These are phyloP conservation scores for Cerastis rubricosa DNA, from an alignment of 2,888 invertebrate genomes.

Conservation along the genomic window DNA sequence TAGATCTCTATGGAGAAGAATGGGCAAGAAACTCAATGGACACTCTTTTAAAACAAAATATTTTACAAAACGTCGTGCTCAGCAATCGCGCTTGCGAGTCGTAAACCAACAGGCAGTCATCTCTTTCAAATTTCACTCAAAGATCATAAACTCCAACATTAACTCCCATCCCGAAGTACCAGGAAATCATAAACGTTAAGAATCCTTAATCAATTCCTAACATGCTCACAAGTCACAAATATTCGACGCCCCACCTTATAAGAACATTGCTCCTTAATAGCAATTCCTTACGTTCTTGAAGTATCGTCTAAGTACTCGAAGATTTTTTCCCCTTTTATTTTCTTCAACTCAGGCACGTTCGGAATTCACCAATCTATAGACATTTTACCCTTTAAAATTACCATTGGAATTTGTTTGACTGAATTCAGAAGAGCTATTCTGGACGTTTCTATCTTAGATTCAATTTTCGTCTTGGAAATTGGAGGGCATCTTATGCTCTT, in stretches of 20 bases:
- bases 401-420: constrained; percentile 65
- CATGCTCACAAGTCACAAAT: constrained; percentile 52
- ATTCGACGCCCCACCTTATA: constrained; percentile 52
- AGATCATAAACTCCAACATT: not conserved
- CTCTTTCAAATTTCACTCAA: not conserved
- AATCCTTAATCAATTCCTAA: constrained; percentile 58
- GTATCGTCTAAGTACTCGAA: constrained; percentile 55
- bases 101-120: too few relatives aligned
- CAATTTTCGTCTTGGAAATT: constrained; percentile 51
- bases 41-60: too few relatives aligned
- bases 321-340: constrained; percentile 58
- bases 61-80: too few relatives aligned
- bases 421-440: constrained; percentile 54
- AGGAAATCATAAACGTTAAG: constrained; percentile 49
- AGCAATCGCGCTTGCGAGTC: too few relatives aligned
- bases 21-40: too few relatives aligned
- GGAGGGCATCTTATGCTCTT: constrained; percentile 15
- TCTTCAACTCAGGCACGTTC: constrained; percentile 52
- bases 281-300: constrained; percentile 66
- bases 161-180: constrained; percentile 6
- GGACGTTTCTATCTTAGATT: constrained; percentile 54
- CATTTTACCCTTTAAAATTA: constrained; percentile 67
- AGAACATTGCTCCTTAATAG: constrained; percentile 65
- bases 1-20: too few relatives aligned
- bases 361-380: constrained; percentile 60